These are phyloP conservation scores for Onychorhynchus coronatus DNA, from an alignment of 2,113 vertebrate species.

Conservation along the genomic window DNA sequence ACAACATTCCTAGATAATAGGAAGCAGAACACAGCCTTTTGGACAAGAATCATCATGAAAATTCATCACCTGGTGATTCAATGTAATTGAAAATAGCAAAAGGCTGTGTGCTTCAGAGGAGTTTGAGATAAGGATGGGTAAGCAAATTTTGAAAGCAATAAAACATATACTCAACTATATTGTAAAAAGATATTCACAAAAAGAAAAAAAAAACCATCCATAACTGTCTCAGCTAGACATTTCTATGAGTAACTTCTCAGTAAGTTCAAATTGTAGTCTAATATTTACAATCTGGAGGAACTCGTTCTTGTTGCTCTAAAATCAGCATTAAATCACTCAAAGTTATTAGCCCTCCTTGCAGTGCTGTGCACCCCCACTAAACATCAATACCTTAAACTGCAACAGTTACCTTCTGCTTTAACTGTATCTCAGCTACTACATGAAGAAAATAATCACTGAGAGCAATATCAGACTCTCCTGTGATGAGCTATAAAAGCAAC, in stretches of 20 bases:
- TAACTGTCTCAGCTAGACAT: not conserved
- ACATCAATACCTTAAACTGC: not conserved
- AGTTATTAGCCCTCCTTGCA: not conserved
- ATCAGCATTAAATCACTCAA: not conserved
- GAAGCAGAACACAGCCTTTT: not conserved
- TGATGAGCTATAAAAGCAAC: not conserved
- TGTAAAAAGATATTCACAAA: not conserved
- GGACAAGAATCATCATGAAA: not conserved
- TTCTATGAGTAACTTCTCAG: not conserved
- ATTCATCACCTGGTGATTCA: not conserved
- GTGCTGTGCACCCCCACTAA: not conserved
- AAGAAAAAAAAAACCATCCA: not conserved
- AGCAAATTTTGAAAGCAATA: not conserved
- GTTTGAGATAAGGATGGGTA: not conserved
- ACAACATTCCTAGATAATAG: not conserved
- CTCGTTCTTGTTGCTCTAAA: not conserved
- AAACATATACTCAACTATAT: not conserved
- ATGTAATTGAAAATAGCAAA: not conserved
- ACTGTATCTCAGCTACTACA: not conserved
- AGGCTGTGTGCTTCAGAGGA: not conserved
- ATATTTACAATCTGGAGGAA: not conserved
- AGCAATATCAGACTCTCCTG: not conserved
- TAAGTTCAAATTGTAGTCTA: not conserved
- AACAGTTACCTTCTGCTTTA: not conserved
- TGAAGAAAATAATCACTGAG: not conserved